Percentiles rank a stretch among this genome's conserved stretches.
Evolutionary conservation across 2,113 vertebrate species (phyloP).

Genomic region (Cyanistes caeruleus): DNA sequence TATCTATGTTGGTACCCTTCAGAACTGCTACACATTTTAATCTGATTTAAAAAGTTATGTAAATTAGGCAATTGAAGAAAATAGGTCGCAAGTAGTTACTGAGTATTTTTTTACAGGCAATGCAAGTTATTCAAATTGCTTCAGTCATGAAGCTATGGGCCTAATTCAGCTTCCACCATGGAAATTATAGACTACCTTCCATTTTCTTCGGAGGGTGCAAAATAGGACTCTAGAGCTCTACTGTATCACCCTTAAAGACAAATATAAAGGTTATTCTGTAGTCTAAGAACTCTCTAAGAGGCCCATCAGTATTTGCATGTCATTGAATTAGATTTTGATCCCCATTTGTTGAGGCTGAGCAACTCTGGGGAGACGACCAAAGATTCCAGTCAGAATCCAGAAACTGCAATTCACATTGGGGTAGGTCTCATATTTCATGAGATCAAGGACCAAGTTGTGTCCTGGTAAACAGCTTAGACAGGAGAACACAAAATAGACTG

Average conservation of each 20-base stretch:
- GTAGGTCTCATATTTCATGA: neutral
- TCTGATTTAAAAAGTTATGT: neutral
- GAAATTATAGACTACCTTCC: neutral
- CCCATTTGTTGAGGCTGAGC: neutral
- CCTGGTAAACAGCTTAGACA: neutral
- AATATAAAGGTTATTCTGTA: neutral
- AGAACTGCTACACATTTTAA: neutral
- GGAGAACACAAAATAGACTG: neutral
- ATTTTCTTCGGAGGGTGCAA: neutral
- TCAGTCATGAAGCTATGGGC: neutral
- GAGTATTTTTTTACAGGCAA: constrained; percentile 3
- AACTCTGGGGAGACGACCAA: fast-evolving
- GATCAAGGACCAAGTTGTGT: neutral
- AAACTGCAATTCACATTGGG: neutral
- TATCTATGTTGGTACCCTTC: neutral
- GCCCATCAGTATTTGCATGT: neutral
- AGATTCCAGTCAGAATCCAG: neutral
- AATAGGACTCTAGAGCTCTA: neutral
- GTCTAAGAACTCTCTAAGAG: neutral
- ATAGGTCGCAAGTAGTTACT: neutral
- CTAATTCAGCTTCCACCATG: neutral
- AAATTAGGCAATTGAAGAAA: constrained; percentile 4
- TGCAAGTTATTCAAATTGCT: neutral
- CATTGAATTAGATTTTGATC: neutral
- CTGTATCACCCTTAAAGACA: neutral